Evolutionary conservation across 2,113 vertebrate species (phyloP).

Genomic region (Ia io): DNA sequence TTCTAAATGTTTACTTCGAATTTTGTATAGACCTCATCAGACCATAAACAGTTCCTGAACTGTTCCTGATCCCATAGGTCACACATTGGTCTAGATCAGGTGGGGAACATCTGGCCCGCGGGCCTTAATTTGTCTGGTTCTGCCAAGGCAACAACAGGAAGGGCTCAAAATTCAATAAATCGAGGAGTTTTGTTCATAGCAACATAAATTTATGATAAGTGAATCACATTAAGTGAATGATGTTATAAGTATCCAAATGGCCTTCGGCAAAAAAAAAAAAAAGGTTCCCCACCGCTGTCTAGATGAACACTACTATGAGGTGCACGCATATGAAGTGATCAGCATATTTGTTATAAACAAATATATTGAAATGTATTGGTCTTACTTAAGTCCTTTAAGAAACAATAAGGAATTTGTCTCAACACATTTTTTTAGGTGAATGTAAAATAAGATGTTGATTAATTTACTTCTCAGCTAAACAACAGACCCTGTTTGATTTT

Average conservation of each 20-base stretch:
- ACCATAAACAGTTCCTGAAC: background rate
- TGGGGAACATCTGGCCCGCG: no score
- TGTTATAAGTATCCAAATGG: no score
- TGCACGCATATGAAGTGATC: background rate
- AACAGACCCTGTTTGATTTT: background rate
- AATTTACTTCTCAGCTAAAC: background rate
- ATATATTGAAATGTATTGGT: background rate
- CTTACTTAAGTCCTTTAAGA: background rate
- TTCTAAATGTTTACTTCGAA: slow-evolving; percentile 7
- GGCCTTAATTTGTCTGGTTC: no score
- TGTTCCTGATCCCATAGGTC: background rate
- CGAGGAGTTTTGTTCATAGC: no score
- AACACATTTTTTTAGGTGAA: background rate
- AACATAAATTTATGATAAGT: no score
- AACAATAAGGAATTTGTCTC: background rate
- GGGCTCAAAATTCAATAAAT: no score
- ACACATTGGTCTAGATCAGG: background rate
- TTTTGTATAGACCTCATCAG: background rate
- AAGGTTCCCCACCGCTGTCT: no score
- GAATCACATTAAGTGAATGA: no score
- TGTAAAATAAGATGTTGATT: background rate
- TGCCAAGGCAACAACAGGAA: no score
- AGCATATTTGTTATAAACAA: background rate
- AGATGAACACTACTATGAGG: background rate
- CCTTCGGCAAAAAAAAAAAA: no score